A percentile compares a stretch with the other conserved stretches of the same genome.
phyloP scores from a whole-genome alignment of 2,888 invertebrate genomes.

The Megaustenia siamemsis region DNA sequence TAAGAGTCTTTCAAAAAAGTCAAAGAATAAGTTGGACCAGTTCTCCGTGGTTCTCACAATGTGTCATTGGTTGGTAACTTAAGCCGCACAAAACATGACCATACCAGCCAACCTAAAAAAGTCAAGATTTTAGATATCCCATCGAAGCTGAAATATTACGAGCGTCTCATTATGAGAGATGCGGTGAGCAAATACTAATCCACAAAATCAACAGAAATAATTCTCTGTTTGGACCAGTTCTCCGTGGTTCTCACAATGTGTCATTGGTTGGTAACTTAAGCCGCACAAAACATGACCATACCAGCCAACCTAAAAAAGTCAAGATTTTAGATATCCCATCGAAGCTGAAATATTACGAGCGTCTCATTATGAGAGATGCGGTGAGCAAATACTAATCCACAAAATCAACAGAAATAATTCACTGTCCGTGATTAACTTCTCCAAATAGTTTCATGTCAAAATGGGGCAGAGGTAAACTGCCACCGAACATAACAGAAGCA shows the following conservation, averaged over 20 bases:
- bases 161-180: background rate
- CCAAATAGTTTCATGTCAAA: conserved; percentile 6
- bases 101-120: no score
- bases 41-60: background rate
- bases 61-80: no score
- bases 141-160: background rate
- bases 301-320: no score
- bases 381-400: conserved; percentile 8
- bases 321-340: background rate
- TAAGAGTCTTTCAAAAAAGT: no score
- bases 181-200: conserved; percentile 16
- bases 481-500: background rate
- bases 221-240: background rate
- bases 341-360: conserved; percentile 8
- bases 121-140: background rate
- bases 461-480: background rate
- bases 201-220: background rate
- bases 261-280: no score
- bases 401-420: background rate
- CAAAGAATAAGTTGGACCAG: no score
- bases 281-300: background rate
- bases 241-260: no score
- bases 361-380: background rate
- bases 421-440: conserved; percentile 3
- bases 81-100: background rate